Base-by-base conservation (phyloP, 2,888 invertebrate species). In the Andrena trimmerana region DNA sequence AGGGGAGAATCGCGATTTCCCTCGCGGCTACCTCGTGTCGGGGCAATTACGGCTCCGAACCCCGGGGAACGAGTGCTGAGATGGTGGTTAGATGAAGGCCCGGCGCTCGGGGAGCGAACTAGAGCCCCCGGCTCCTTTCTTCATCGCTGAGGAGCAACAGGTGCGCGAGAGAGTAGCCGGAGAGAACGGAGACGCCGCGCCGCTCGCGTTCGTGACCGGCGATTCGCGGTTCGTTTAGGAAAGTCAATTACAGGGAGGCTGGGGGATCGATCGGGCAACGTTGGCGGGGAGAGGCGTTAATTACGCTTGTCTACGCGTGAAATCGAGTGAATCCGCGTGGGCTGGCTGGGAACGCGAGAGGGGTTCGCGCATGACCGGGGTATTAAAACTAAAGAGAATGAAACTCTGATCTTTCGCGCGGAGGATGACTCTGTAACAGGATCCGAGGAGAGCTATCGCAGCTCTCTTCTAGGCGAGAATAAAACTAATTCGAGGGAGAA, bases 301-400 rank as follows among this genome's bases (percentile, higher is more conserved):
- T 80, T 78, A 24, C 70, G 59, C 70, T 80, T 33, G 50, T 66
- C 59, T 80, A 27, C 70, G 65, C 80, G 78, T 80, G 80, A 70
- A 80, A 78, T 80, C 78, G 69, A 59, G 78, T 50, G 59, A 79
- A 77, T 78, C 65, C n/a, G 27, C 62, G 63, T 42, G 70, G 57
- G 59, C 59, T 29, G 70, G 13, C 29, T 48, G 70, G 60, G 70
- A 71, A 20, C 20, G 54, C 8, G 20, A 48, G 0, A 6, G 20
- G n/a, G 27, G 10, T 54, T 27, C 20, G 36, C 8, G 27, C 36
- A 20, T n/a, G 29, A 13, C 13, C 36, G n/a, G 29, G 65, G 42
- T 66, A 66, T 65, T n/a, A 57, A n/a, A 20, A 20, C 5, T 10
- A 27, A 71, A 71, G 71, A 59, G 20, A 4, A 16, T 8, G 33